These are phyloP conservation scores for Sphaerophoria rueppellii DNA, from an alignment of 2,888 invertebrate genomes.

Conservation along the genomic window DNA sequence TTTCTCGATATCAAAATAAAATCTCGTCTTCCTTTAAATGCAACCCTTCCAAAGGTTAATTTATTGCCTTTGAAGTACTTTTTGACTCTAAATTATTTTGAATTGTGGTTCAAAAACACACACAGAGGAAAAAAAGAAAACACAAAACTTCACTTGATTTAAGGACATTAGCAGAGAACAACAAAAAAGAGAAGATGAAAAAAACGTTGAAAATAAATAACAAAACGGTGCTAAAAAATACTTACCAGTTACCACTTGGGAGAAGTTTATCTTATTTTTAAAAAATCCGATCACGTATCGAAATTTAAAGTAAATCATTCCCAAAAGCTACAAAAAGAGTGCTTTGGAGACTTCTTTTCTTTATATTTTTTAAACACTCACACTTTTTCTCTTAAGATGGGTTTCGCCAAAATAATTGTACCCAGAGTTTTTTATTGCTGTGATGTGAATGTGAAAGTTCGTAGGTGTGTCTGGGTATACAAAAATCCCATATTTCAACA, in stretches of 20 bases:
- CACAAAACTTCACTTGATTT: slow-evolving; percentile 9
- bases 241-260: slow-evolving; percentile 48
- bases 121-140: slow-evolving; percentile 11
- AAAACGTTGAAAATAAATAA: slow-evolving; percentile 27
- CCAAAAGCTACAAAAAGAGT: slow-evolving; percentile 28
- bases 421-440: slow-evolving; percentile 9
- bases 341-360: slow-evolving; percentile 3
- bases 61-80: not conserved
- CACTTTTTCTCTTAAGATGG: slow-evolving; percentile 11
- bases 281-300: slow-evolving; percentile 68
- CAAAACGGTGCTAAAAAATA: not conserved
- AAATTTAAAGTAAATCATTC: slow-evolving; percentile 69
- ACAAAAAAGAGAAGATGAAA: slow-evolving; percentile 9
- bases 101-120: slow-evolving; percentile 23
- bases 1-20: no score
- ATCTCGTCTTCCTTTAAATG: no score
- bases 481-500: slow-evolving; percentile 7
- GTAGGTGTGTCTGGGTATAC: not conserved
- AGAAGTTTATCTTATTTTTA: slow-evolving; percentile 60
- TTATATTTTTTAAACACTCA: not conserved
- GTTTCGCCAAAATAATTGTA: slow-evolving; percentile 31
- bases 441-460: not conserved
- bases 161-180: slow-evolving; percentile 6
- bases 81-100: slow-evolving; percentile 14
- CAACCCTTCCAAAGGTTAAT: not conserved